Evolutionary conservation across 2,888 invertebrate species (phyloP).

Genomic region (Homarus gammarus): DNA sequence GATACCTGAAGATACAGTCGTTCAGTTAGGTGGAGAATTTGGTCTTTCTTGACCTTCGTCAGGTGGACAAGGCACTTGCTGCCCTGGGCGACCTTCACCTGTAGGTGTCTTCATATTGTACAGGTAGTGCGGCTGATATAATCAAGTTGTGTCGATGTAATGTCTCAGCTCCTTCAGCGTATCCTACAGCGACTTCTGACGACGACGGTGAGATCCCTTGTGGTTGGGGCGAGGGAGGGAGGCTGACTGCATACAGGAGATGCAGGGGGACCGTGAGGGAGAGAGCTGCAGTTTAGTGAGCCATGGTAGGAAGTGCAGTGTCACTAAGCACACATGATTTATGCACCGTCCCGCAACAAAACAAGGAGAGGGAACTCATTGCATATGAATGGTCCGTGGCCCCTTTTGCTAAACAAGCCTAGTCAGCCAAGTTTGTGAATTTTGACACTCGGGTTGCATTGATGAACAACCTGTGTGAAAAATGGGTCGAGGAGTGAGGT

Average conservation of each 20-base stretch:
- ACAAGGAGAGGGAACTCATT: constrained; percentile 71
- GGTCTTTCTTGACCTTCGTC: too few relatives aligned
- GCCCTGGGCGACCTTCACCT: too few relatives aligned
- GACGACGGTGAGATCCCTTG: constrained; percentile 22
- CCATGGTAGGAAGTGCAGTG: constrained; percentile 65
- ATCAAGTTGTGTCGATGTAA: too few relatives aligned
- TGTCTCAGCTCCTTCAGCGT: constrained; percentile 40
- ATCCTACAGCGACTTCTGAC: not conserved
- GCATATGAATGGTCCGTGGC: constrained; percentile 69
- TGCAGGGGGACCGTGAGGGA: constrained; percentile 32
- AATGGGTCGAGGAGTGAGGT: constrained; percentile 65
- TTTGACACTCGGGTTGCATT: constrained; percentile 73
- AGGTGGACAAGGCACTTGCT: too few relatives aligned
- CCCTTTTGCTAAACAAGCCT: constrained; percentile 72
- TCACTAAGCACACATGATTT: constrained; percentile 71
- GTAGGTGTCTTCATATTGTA: too few relatives aligned
- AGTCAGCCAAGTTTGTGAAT: constrained; percentile 73
- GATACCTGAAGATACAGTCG: too few relatives aligned
- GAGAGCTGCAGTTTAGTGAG: constrained; percentile 55
- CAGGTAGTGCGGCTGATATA: too few relatives aligned
- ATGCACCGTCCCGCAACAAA: constrained; percentile 70
- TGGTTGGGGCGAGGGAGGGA: constrained; percentile 46
- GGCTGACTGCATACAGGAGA: constrained; percentile 59
- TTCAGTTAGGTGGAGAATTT: too few relatives aligned
- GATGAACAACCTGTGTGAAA: constrained; percentile 73